Conservation (phyloP, 2,888 invertebrate genomes). For the Heliconius cydno region DNA sequence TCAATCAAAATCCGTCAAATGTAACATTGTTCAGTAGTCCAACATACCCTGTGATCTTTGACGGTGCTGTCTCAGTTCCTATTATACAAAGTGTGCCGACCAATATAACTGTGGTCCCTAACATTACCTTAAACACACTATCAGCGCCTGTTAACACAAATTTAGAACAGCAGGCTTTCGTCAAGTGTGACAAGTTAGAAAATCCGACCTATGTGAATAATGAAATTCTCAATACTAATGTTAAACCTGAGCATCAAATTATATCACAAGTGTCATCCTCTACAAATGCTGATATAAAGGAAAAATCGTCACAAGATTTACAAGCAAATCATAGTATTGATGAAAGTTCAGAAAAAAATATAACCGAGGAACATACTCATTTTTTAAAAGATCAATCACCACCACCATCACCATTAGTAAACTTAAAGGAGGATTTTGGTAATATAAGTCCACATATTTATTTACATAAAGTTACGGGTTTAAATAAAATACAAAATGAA, state of each 20-base stretch:
- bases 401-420: background rate
- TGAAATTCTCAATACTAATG: background rate
- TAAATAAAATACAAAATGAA: background rate
- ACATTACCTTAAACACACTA: background rate
- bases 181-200: background rate
- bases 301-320: background rate
- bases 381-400: slow-evolving; percentile 1
- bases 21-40: slow-evolving; percentile 60
- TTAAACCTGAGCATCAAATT: background rate
- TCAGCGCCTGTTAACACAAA: background rate
- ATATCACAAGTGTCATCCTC: background rate
- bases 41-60: slow-evolving; percentile 59
- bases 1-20: slow-evolving; percentile 55
- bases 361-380: background rate
- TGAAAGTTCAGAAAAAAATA: slow-evolving; percentile 1
- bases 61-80: slow-evolving; percentile 54
- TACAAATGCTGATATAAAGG: background rate
- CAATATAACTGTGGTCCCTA: slow-evolving; percentile 31
- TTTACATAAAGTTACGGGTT: no score
- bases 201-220: background rate
- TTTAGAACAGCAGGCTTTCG: background rate
- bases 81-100: slow-evolving; percentile 42
- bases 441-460: background rate
- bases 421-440: background rate
- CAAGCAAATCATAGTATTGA: background rate